Base-by-base conservation (phyloP, 2,888 invertebrate genomes). In the Thymelicus acteon region DNA sequence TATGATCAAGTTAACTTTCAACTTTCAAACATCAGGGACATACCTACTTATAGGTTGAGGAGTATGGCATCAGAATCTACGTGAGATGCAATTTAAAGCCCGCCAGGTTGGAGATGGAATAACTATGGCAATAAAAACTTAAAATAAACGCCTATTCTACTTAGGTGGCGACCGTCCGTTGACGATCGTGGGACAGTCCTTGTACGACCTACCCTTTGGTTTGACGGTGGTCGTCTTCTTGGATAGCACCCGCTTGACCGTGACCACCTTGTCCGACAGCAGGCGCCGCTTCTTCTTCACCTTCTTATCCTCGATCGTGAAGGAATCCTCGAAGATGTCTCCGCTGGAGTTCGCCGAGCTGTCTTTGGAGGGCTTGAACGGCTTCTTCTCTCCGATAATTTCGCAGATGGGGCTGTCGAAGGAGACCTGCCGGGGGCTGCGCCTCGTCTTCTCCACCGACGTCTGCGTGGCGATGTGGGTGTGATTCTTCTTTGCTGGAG, bases 321-420 rank as follows among this genome's bases (percentile, higher is more conserved):
- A 89, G 0, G 94, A 92, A 74, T 94, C 93, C 0, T 93, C 94
- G 54, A 94, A 93, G 5, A 94, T 88, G 68, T 94, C 94, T 0
- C 82, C 85, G 64, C 94, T 93, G 0, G 90, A 86, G 72, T 92
- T 85, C 0, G 81, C 80, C 0, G 83, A 84, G 12, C 76, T 76
- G 12, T 63, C 19, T 73, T 68, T 78, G 13, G 61, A 75, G 3
- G 72, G 62, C 71, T 77, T 77, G 10, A 76, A 66, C 10, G 75
- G 75, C 77, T 79, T 80, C 57, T 80, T 79, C 1, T 84, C 85
- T 0, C 84, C 87, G 0, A 92, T 86, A 13, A 90, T 74, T 74
- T 86, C 88, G 61, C 85, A 84, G 31, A 91, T 85, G 0, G 93
- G 92, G 60, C 91, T 91, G 68, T 92, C 88, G 60, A 92, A 92